Base-by-base conservation (phyloP, 2,888 invertebrate genomes). In the Pollenia amentaria region DNA sequence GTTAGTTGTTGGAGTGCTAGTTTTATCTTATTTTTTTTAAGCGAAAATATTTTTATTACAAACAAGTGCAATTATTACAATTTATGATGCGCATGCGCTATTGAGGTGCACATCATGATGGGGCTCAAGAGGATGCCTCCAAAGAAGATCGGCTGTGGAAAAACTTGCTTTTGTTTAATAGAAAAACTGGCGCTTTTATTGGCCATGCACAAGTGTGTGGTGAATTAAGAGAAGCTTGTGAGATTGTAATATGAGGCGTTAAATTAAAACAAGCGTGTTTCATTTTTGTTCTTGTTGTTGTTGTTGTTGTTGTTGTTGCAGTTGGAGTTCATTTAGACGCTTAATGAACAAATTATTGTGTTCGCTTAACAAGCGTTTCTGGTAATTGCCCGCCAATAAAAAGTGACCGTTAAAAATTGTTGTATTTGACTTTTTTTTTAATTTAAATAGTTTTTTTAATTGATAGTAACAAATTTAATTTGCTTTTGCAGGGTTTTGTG, bases 51-150 rank as follows among this genome's bases (percentile, higher is more conserved):
- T 85, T 77, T 65, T 85, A 76, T 65, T 60, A 79, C 70, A 75
- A 82, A 55, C 82, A 86, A 70, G 51, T 48, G 42, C 64, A 78
- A 65, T 83, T 76, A 83, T 65, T 80, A 83, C n/a, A 72, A 72
- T 76, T 83, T 83, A 76, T 73, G 76, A 67, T 79, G 72, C 75
- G 70, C 72, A 75, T 75, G 77, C 57, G 18, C 67, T 57, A 70
- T 46, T 84, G 42, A 76, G 57, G 48, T 84, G 77, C 38, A n/a
- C 55, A 44, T 16, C n/a, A 53, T n/a, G n/a, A 44, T 48, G 73
- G 16, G 51, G 42, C 42, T 78, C n/a, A 16, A 40, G 12, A 46
- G n/a, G 14, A 73, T 73, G 65, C 12, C 48, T 73, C 73, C 64
- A 73, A 65, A 48, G 53, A n/a, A 57, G n/a, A 64, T 11, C 40